Base-by-base conservation (phyloP, 2,113 vertebrate species). In the Vireo altiloquus region DNA sequence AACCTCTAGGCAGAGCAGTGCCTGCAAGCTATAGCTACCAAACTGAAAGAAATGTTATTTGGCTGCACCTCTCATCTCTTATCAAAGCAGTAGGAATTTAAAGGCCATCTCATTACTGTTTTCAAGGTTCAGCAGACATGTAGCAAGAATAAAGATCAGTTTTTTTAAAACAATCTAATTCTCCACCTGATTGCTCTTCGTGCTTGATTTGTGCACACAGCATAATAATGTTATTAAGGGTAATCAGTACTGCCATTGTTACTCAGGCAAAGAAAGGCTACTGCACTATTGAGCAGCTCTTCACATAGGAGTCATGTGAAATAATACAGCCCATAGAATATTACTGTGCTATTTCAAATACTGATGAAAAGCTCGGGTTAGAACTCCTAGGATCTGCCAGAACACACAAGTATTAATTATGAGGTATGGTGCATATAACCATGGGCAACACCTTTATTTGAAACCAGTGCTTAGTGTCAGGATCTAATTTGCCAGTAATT, bases 61-160 rank as follows among this genome's bases (percentile, higher is more conserved):
- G 61, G 22, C 65, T 87, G 91, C 28, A 69, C 49, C 54, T 71
- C 84, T 93, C 81, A 69, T 89, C 28, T 92, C 37, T 87, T 92
- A 90, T 91, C 70, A 94, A 90, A 89, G 79, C 39, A 65, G 42
- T n/a, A 70, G n/a, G 54, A 94, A 76, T 81, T 64, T 87, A 89
- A 97, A 95, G 89, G 86, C 81, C 89, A 86, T 83, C 78, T 57
- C 90, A 86, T 95, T 93, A 80, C 86, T 92, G n/a, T 68, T 92
- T 93, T 95, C 87, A 95, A 90, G 92, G 95, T 96, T 81, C 86
- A 86, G 68, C 69, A 89, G 87, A 37, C 44, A 81, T n/a, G 59
- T 46, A 95, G 57, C 16, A 77, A 93, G 83, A 91, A 90, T 83
- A 83, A 94, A 83, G 77, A 87, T 89, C 13, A 65, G 6, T 23